Percentiles rank a stretch among this genome's conserved stretches.
phyloP scores from a whole-genome alignment of 2,113 vertebrate genomes.

The Ptilonorhynchus violaceus region DNA sequence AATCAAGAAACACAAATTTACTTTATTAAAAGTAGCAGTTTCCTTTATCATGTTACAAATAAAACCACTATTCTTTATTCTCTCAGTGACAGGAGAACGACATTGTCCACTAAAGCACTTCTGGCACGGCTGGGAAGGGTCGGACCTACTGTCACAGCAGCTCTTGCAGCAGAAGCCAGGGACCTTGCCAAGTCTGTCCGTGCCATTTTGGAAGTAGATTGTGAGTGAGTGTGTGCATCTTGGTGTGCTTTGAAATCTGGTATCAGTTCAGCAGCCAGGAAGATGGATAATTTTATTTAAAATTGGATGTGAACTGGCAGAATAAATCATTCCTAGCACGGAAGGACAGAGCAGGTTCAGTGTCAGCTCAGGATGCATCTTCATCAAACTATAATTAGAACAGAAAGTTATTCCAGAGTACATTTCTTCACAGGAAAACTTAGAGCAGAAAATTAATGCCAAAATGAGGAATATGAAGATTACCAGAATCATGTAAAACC shows the following conservation, averaged over 20 bases:
- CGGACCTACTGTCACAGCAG: constrained; percentile 61
- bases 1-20: background rate
- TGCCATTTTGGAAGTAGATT: constrained; percentile 83
- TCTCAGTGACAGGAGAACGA: constrained; percentile 68
- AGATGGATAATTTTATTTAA: background rate
- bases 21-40: background rate
- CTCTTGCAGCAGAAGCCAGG: constrained; percentile 82
- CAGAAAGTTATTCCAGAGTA: background rate
- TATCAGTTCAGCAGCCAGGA: background rate
- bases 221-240: constrained; percentile 74
- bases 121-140: constrained; percentile 68
- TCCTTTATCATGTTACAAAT: background rate
- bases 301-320: background rate
- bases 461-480: background rate
- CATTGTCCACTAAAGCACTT: constrained; percentile 55
- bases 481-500: background rate
- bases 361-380: background rate
- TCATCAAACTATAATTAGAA: background rate
- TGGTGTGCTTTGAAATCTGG: background rate
- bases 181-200: constrained; percentile 83
- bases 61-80: background rate
- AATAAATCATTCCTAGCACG: background rate
- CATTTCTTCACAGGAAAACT: background rate
- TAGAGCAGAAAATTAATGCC: background rate
- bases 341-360: background rate